phyloP scores from a whole-genome alignment of 1,140 invertebrate species.

The Leptopilina boulardi region DNA sequence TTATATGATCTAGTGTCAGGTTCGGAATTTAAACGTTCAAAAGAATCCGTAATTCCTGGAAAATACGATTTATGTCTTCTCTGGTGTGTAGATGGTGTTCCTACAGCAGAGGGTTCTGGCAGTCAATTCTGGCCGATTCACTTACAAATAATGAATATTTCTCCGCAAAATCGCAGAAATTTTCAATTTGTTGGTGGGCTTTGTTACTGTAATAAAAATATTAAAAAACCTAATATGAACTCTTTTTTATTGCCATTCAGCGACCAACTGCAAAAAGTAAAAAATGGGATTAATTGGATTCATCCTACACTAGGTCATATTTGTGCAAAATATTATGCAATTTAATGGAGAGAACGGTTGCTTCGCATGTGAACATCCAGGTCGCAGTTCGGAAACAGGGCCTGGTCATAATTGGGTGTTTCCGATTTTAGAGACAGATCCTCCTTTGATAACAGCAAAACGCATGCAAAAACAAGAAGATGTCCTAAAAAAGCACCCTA shows the following conservation, averaged over 20 bases:
- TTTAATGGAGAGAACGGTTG: constrained; percentile 38
- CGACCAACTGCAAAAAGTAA: background rate
- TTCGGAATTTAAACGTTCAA: background rate
- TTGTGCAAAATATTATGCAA: constrained; percentile 12
- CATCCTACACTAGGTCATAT: background rate
- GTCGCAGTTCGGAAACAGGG: background rate
- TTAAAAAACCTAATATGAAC: background rate
- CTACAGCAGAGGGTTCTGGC: background rate
- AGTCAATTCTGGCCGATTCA: background rate
- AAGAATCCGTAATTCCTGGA: background rate
- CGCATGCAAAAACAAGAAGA: constrained; percentile 12
- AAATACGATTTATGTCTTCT: background rate
- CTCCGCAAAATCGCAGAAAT: background rate
- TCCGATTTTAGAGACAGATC: background rate
- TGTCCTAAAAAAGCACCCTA: background rate
- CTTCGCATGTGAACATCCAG: constrained; percentile 39
- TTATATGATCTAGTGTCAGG: background rate
- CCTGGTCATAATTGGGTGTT: constrained; percentile 21
- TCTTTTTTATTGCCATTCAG: background rate
- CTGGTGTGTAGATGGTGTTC: background rate
- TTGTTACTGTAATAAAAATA: constrained; percentile 7
- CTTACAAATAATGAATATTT: background rate
- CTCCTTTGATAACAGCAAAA: constrained; percentile 19
- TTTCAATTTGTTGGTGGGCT: constrained; percentile 4
- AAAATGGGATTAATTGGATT: constrained; percentile 24